phyloP scores from a whole-genome alignment of 2,888 invertebrate genomes.

The Agrotis clavis region DNA sequence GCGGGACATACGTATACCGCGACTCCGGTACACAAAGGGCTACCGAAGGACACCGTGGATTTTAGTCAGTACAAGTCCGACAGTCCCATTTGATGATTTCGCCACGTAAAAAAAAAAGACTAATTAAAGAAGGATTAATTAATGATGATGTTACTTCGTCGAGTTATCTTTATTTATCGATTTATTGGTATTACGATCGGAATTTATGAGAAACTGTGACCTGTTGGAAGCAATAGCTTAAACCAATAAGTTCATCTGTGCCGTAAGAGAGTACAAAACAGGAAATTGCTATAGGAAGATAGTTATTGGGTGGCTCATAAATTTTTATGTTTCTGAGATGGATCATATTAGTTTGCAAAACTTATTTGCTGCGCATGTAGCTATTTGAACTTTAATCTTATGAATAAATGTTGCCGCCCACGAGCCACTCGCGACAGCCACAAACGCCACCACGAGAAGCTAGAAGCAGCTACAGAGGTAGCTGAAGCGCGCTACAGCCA shows the following conservation, averaged over 20 bases:
- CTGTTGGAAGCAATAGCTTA: not conserved
- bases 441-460: too few species aligned
- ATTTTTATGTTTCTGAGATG: not conserved
- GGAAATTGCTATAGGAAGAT: not conserved
- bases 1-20: too few species aligned
- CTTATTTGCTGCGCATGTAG: not conserved
- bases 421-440: too few species aligned
- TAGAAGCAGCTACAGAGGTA: too few species aligned
- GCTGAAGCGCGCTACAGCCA: too few species aligned
- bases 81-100: too few species aligned
- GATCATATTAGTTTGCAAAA: not conserved
- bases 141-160: conserved; percentile 15
- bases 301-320: not conserved
- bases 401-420: too few species aligned
- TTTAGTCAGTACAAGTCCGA: too few species aligned
- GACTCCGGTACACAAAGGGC: too few species aligned
- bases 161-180: conserved; percentile 24
- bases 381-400: too few species aligned
- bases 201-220: conserved; percentile 33
- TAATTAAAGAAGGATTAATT: conserved; percentile 31
- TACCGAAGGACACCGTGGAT: too few species aligned
- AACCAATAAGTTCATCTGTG: not conserved
- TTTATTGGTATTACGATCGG: conserved; percentile 20
- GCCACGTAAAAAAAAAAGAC: too few species aligned
- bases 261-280: not conserved